phyloP scores from a whole-genome alignment of 2,797 vertebrate genomes.

The Chaetodon trifasciatus region DNA sequence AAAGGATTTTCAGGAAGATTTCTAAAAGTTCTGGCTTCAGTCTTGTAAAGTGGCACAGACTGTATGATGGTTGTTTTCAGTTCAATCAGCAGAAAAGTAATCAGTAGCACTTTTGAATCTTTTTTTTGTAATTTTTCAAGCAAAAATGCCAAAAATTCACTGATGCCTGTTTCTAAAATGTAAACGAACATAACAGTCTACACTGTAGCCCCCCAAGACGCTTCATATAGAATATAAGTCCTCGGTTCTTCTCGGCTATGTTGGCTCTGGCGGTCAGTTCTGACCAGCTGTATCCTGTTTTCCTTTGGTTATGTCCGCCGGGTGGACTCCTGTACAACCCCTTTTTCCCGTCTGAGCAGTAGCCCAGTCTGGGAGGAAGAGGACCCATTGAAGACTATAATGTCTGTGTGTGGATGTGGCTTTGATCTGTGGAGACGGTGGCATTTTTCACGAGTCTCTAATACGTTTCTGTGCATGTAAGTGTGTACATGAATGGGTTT shows the following conservation, averaged over 20 bases:
- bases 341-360: constrained; percentile 79
- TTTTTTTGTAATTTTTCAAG: background rate
- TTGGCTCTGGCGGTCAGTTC: constrained; percentile 50
- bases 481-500: constrained; percentile 5
- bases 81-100: background rate
- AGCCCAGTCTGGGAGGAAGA: constrained; percentile 79
- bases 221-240: constrained; percentile 31
- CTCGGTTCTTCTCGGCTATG: constrained; percentile 30
- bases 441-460: constrained; percentile 29
- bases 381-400: constrained; percentile 48
- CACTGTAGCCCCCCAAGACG: background rate
- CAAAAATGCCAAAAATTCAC: background rate
- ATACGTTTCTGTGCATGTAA: constrained; percentile 19
- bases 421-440: constrained; percentile 63
- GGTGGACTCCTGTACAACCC: constrained; percentile 64
- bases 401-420: constrained; percentile 38
- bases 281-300: constrained; percentile 88
- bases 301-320: constrained; percentile 70
- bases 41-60: background rate
- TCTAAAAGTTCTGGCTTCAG: background rate
- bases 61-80: background rate
- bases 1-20: background rate
- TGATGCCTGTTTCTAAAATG: background rate
- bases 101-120: background rate
- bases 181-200: background rate